phyloP scores from a whole-genome alignment of 2,888 invertebrate genomes.

The Diarsia rubi region DNA sequence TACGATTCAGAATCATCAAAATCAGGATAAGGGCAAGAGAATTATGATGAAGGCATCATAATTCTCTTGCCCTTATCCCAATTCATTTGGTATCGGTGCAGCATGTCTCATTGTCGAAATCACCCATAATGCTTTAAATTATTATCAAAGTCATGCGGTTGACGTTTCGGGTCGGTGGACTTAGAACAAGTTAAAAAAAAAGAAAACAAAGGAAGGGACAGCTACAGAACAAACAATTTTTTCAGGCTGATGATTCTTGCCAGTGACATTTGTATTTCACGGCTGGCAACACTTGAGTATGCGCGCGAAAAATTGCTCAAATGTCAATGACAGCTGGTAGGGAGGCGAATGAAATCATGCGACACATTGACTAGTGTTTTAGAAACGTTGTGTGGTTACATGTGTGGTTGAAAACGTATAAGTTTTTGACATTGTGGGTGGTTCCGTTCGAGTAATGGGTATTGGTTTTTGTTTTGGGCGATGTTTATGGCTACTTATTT shows the following conservation, averaged over 20 bases:
- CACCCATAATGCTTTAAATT: not conserved
- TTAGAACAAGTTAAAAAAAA: not conserved
- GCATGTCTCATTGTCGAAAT: too few species aligned
- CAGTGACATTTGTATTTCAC: constrained; percentile 71
- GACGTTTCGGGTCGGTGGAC: not conserved
- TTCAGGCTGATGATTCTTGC: constrained; percentile 41
- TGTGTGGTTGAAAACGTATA: constrained; percentile 22
- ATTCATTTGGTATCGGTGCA: too few species aligned
- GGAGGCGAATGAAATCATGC: constrained; percentile 63
- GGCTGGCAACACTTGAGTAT: constrained; percentile 69
- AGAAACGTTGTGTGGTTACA: constrained; percentile 29
- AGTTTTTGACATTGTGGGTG: constrained; percentile 1
- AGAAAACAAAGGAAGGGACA: constrained; percentile 8
- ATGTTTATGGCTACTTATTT: not conserved
- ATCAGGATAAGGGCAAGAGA: too few species aligned
- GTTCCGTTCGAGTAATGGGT: too few species aligned
- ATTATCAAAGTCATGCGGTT: not conserved
- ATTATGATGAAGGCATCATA: too few species aligned
- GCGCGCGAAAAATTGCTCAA: constrained; percentile 81
- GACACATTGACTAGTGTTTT: constrained; percentile 45
- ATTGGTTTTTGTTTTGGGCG: not conserved
- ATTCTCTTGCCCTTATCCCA: too few species aligned
- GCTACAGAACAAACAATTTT: constrained; percentile 34
- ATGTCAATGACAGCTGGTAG: constrained; percentile 76
- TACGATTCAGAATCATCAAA: too few species aligned